These are phyloP conservation scores for Nipponacmea schrenckii DNA, from an alignment of 2,888 invertebrate species.

Conservation along the genomic window DNA sequence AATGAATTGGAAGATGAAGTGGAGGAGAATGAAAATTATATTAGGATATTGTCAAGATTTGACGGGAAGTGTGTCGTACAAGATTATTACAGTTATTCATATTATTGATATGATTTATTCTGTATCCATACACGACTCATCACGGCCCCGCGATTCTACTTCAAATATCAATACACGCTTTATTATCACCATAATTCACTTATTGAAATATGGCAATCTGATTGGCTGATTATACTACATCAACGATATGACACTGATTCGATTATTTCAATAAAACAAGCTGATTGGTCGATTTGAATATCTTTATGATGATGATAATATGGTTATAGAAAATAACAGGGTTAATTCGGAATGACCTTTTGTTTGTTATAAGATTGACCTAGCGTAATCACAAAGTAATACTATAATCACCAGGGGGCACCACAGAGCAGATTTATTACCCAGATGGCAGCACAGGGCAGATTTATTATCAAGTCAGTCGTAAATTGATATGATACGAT, in stretches of 20 bases:
- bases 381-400: slow-evolving; percentile 27
- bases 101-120: slow-evolving; percentile 32
- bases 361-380: slow-evolving; percentile 22
- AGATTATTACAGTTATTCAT: slow-evolving; percentile 45
- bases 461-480: background rate
- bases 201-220: too few species aligned
- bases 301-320: slow-evolving; percentile 23
- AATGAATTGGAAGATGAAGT: too few species aligned
- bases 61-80: slow-evolving; percentile 33
- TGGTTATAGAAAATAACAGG: slow-evolving; percentile 32
- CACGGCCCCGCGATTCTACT: too few species aligned
- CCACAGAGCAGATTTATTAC: slow-evolving; percentile 1
- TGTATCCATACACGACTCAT: too few species aligned
- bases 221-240: background rate
- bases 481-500: background rate
- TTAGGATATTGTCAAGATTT: too few species aligned
- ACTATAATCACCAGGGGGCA: slow-evolving; percentile 13
- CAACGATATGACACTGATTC: background rate
- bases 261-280: background rate
- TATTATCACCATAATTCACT: too few species aligned
- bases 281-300: background rate
- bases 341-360: slow-evolving; percentile 27
- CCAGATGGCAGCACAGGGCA: background rate
- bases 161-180: background rate
- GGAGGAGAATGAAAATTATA: too few species aligned